Base-by-base conservation (phyloP, 2,888 invertebrate genomes). In the Heliconius ismenius region DNA sequence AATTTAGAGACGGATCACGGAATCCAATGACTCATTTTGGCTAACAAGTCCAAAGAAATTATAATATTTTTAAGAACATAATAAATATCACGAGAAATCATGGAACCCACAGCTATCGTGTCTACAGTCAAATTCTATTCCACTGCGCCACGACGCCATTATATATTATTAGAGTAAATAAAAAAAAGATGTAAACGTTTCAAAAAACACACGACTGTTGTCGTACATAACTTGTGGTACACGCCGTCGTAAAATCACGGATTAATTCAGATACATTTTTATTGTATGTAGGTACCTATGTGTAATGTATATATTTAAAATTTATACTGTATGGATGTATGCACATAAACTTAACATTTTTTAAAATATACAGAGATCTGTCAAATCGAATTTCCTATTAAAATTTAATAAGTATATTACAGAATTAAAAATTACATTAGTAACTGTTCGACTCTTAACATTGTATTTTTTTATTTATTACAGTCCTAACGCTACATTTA, bases 171-270 rank as follows among this genome's bases (percentile, higher is more conserved):
- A 54, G 54, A 21, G 32, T n/a, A 32, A 54, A 69, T 32, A 49
- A 54, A 54, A 54, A 67, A 70, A 58, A 32, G n/a, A 54, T 54
- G 21, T 70, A 70, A 70, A 24, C 36, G 32, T 58, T 58, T 32
- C 58, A 70, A 36, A 69, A 70, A 69, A 69, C 32, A 32, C 54
- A 70, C 36, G 70, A 36, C 58, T 36, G 58, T 58, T 58, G 70
- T 70, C 32, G 15, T 13, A 36, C 58, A 70, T 70, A 70, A 70
- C 70, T 70, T 36, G 70, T 18, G 58, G 32, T 58, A 36, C 32
- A 70, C 11, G 32, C 15, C 70, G 54, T 70, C 70, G 13, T 70
- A 70, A 58, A 69, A 70, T 70, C 32, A 36, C n/a, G 58, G 24
- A 70, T 70, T 58, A 58, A 36, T 24, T 54, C 58, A 10, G 32